These are phyloP conservation scores for Chymomyza caudatula DNA, from an alignment of 2,888 invertebrate genomes.

Conservation along the genomic window DNA sequence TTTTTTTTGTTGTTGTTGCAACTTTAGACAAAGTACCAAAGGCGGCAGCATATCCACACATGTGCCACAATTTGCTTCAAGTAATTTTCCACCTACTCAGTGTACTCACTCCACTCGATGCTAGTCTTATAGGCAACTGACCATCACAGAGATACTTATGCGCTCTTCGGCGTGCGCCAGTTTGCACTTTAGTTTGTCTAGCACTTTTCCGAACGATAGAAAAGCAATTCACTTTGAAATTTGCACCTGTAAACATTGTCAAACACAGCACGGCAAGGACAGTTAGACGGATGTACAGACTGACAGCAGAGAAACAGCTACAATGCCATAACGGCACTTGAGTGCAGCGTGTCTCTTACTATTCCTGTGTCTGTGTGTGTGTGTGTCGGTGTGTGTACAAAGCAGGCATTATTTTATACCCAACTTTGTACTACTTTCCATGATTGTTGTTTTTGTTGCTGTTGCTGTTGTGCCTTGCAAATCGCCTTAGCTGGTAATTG, in stretches of 20 bases:
- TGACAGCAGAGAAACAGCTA: conserved; percentile 27
- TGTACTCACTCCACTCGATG: neutral
- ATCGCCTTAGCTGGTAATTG: conserved; percentile 71
- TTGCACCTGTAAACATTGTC: conserved; percentile 73
- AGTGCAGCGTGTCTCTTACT: too few relatives aligned
- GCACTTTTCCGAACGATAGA: conserved; percentile 72
- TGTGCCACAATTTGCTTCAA: conserved; percentile 23
- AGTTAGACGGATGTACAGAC: conserved; percentile 5
- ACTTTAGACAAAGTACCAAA: conserved; percentile 52
- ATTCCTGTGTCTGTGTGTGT: neutral
- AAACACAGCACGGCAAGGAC: conserved; percentile 30
- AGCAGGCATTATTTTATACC: neutral
- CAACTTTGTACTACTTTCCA: neutral
- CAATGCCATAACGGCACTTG: conserved; percentile 62
- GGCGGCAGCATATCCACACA: neutral
- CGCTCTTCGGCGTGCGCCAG: conserved; percentile 35
- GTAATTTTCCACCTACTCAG: conserved; percentile 44
- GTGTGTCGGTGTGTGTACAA: neutral
- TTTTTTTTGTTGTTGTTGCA: conserved; percentile 34
- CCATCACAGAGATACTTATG: conserved; percentile 43
- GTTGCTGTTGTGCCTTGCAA: conserved; percentile 43
- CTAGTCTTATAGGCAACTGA: conserved; percentile 18
- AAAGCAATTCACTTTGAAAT: conserved; percentile 73
- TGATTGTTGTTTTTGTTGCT: conserved; percentile 18
- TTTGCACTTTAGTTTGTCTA: conserved; percentile 42